Percentiles rank a stretch among this genome's conserved stretches.
Evolutionary conservation across 2,888 invertebrate genomes (phyloP).

Genomic region (Drosophila longiperda): DNA sequence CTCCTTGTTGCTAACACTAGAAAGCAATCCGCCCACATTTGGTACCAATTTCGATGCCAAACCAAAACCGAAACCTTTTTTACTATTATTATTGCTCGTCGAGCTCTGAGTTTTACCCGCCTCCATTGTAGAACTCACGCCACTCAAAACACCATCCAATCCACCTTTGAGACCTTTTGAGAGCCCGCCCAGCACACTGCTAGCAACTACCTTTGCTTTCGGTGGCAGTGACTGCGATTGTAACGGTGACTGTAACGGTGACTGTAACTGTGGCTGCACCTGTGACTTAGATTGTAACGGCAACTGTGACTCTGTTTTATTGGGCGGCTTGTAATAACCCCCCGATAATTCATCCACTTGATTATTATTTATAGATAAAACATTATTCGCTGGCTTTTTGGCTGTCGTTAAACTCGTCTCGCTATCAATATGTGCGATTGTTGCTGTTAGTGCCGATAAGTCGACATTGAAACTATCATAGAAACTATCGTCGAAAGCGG

Average conservation of each 20-base stretch:
- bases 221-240: slow-evolving; percentile 39
- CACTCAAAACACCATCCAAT: slow-evolving; percentile 79
- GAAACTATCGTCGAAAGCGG: slow-evolving; percentile 78
- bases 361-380: background rate
- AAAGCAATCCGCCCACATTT: slow-evolving; percentile 74
- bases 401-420: slow-evolving; percentile 22
- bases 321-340: slow-evolving; percentile 1
- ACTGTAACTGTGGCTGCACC: background rate
- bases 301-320: background rate
- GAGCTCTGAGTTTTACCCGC: slow-evolving; percentile 12
- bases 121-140: slow-evolving; percentile 62
- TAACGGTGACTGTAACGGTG: background rate
- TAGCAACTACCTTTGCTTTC: slow-evolving; percentile 71
- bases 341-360: background rate
- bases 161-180: slow-evolving; percentile 83
- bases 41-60: slow-evolving; percentile 82
- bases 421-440: slow-evolving; percentile 46
- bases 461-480: slow-evolving; percentile 81
- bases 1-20: slow-evolving; percentile 39
- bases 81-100: slow-evolving; percentile 30
- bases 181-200: slow-evolving; percentile 77
- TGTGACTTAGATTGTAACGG: too few relatives aligned
- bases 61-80: slow-evolving; percentile 77
- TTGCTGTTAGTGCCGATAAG: slow-evolving; percentile 63
- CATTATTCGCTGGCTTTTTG: background rate